Base-by-base conservation (phyloP, 1,140 invertebrate genomes). In the Drosophila novamexicana region DNA sequence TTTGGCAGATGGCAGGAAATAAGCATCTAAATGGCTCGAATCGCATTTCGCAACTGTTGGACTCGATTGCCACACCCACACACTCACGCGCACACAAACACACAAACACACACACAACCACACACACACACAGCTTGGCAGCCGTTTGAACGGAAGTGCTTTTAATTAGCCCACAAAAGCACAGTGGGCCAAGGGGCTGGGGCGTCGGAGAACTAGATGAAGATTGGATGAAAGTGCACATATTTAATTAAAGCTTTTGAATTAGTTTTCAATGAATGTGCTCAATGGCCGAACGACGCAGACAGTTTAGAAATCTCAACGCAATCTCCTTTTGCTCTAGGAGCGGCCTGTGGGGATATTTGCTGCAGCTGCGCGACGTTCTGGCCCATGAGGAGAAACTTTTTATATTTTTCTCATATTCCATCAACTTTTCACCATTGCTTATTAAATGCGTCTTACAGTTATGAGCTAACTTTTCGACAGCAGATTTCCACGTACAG, bases 211-310 rank as follows among this genome's bases (percentile, higher is more conserved):
- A 49, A 6, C 32, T 18, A 34, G 52, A 50, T 34, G 22, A 14
- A 67, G 12, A 36, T 22, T 29, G 40, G 29, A 14, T 45, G 7
- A 49, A 36, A 65, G 56, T 52, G 32, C 61, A 67, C 62, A 77
- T 75, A 77, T 78, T 75, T 69, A 86, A 81, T 85, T 78, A 86
- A 78, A 64, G 74, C 69, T 53, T 71, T 73, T 68, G 66, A 86
- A 85, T 78, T 72, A 81, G 75, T 86, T 85, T 85, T 65, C 80
- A 65, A 75, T 65, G 36, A 29, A 49, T n/a, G 7, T 18, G 5
- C n/a, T 50, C 12, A 32, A 5, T 50, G 29, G 16, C 2, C 42
- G 6, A n/a, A 14, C 42, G 42, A 44, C 42, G 36, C 10, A 47
- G 6, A 36, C 53, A 40, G 10, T 14, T 32, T 39, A 12, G 16